Evolutionary conservation across 2,113 vertebrate genomes (phyloP), one percentile per base, ranked within the genome.

Genomic region (Leptosomus discolor): DNA sequence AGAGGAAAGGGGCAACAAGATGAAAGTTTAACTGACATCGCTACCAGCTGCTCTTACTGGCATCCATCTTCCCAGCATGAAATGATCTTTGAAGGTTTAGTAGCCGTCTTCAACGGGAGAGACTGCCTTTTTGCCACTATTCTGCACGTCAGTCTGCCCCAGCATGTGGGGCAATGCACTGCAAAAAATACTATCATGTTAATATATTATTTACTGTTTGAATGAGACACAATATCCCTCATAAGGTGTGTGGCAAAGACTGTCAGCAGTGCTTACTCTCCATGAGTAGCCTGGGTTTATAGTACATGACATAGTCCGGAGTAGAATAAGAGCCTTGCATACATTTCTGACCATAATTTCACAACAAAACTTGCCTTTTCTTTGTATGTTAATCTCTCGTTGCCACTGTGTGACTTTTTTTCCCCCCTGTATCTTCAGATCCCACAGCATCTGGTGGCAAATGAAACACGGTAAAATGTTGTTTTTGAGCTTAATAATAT

Each of bases 381-480:
- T 36, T 76, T 79, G 1, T 67, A 46, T 76, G 94, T 91, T 54
- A 61, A 29, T 48, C 32, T 90, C 15, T 90, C 13, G 7, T n/a
- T 87, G 60, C 21, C 46, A 53, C 39, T 46, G 9, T 63, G 86
- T 67, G 43, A 39, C 21, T 12, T 53, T 15, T 12, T 13, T 43
- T 20, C 2, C 15, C 8, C 9, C 9, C 36, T 2, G 8, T 69
- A 32, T 61, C 83, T 91, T 91, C 61, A 73, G 73, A 56, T 95
- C 78, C 85, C 87, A 85, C 53, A 88, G 85, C 96, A 96, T 96
- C 93, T 97, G 96, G 90, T 94, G 77, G 85, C 69, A 93, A 94
- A 94, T 94, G 92, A 95, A 90, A 96, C 78, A 80, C 10, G 58
- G 85, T 65, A 82, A 85, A 92, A 83, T 54, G 41, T 70, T 93